Conservation (phyloP, 2,113 vertebrate genomes). For the Rynchops niger region DNA sequence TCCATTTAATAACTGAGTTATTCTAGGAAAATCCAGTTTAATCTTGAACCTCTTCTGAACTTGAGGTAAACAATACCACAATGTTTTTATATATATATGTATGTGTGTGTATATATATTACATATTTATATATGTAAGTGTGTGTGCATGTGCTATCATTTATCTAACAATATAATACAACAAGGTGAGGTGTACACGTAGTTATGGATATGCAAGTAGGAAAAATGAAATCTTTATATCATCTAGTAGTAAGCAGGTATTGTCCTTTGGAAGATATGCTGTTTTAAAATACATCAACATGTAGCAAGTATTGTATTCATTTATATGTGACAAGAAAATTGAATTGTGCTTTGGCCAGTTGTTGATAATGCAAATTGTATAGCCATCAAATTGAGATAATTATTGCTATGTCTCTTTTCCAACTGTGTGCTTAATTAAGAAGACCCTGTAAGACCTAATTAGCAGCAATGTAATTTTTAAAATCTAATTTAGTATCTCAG, state of each 20-base stretch:
- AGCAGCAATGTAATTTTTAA: constrained; percentile 58
- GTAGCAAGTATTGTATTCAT: neutral
- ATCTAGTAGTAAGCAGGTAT: neutral
- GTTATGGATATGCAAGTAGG: neutral
- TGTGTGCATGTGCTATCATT: too few relatives aligned
- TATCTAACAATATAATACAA: neutral
- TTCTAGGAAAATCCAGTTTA: neutral
- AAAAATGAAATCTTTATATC: neutral
- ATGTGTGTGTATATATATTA: neutral
- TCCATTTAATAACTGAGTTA: neutral
- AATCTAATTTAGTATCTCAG: constrained; percentile 57
- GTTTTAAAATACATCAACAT: neutral
- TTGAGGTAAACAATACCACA: neutral
- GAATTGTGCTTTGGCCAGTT: constrained; percentile 23
- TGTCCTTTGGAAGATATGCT: constrained; percentile 12
- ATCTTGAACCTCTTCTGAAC: neutral
- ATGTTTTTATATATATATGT: too few relatives aligned
- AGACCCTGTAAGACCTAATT: constrained; percentile 63
- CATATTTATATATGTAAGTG: neutral
- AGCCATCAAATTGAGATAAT: constrained; percentile 48
- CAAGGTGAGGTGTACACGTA: neutral
- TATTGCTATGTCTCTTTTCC: constrained; percentile 10
- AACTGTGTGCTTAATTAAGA: constrained; percentile 67
- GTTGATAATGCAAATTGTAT: constrained; percentile 40
- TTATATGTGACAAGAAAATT: constrained; percentile 42